Base-by-base conservation (phyloP, 1,140 invertebrate species). In the Drosophila teissieri region DNA sequence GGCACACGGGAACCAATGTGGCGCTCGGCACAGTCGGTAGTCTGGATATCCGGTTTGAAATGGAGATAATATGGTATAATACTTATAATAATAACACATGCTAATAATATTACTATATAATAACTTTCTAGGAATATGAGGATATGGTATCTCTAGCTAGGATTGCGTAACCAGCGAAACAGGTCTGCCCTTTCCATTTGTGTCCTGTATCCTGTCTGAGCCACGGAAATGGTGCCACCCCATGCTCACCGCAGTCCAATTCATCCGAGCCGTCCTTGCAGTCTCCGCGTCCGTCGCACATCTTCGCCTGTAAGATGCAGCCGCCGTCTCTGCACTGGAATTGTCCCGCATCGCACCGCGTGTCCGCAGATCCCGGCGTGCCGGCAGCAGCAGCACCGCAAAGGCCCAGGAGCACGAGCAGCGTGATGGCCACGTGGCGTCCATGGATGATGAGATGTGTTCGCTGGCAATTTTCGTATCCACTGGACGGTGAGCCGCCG, bases 221-320 rank as follows among this genome's bases (percentile, higher is more conserved):
- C 27, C 27, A 27, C 27, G n/a, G n/a, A n/a, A n/a, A n/a, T n/a
- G n/a, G n/a, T n/a, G n/a, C n/a, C 27, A 27, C 27, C 27, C 19
- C 8, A 31, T 4, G 14, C 92, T 93, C 92, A 95, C 95, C 94
- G 84, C 95, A 96, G 55, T 94, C 82, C 45, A 92, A 60, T 92
- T 96, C 96, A 90, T 96, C 96, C 51, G 94, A 94, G 40, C 93
- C 93, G 82, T 96, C 96, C 0, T 78, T 73, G 90, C 96, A 96
- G 90, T 96, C 95, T 52, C 93, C 91, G 1, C 48, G 57, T 15
- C 94, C 94, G 82, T 96, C 95, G 90, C 96, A 96, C 57, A 92
- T 91, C 94, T 95, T 96, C 51, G 94, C 89, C 1, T 90, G 88
- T 12, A 93, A 93, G 63, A 96, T 94, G 81, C 96, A 96, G 55